A percentile compares a stretch with the other conserved stretches of the same genome.
These are phyloP conservation scores for Dicyrtomina minuta DNA, from an alignment of 2,888 invertebrate species.

Conservation along the genomic window DNA sequence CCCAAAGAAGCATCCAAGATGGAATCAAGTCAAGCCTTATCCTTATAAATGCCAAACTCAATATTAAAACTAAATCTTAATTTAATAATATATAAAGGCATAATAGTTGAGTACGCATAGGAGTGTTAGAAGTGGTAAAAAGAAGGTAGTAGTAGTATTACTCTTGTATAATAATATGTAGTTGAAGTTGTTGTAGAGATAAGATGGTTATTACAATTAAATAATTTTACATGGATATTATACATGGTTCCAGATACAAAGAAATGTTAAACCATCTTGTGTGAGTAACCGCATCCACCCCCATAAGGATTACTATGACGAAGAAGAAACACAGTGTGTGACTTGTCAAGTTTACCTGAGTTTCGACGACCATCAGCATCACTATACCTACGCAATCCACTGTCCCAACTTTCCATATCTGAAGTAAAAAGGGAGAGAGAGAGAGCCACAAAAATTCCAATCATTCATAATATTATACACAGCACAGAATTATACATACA, in stretches of 20 bases:
- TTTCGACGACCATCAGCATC: constrained; percentile 18
- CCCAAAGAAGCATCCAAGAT: too few relatives aligned
- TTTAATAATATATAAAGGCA: neutral
- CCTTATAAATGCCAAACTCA: neutral
- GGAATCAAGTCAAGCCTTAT: neutral
- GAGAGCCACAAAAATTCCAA: constrained; percentile 3
- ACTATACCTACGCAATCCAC: constrained; percentile 23
- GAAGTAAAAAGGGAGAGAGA: constrained; percentile 9
- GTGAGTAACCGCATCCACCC: constrained; percentile 14
- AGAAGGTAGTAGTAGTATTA: too few relatives aligned
- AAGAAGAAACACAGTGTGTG: neutral
- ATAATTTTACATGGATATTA: neutral
- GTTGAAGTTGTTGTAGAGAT: too few relatives aligned
- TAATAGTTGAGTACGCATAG: too few relatives aligned
- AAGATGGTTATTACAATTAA: too few relatives aligned
- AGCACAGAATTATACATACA: neutral
- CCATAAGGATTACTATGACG: constrained; percentile 1
- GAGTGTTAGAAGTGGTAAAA: too few relatives aligned
- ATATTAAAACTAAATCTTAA: neutral
- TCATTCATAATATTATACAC: constrained; percentile 2
- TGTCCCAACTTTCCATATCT: constrained; percentile 31
- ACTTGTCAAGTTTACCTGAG: constrained; percentile 25
- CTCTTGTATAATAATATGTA: too few relatives aligned
- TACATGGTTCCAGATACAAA: too few relatives aligned
- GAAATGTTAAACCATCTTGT: too few relatives aligned